Evolutionary conservation across 2,113 vertebrate genomes (phyloP).

Genomic region (Montifringilla adamsi): DNA sequence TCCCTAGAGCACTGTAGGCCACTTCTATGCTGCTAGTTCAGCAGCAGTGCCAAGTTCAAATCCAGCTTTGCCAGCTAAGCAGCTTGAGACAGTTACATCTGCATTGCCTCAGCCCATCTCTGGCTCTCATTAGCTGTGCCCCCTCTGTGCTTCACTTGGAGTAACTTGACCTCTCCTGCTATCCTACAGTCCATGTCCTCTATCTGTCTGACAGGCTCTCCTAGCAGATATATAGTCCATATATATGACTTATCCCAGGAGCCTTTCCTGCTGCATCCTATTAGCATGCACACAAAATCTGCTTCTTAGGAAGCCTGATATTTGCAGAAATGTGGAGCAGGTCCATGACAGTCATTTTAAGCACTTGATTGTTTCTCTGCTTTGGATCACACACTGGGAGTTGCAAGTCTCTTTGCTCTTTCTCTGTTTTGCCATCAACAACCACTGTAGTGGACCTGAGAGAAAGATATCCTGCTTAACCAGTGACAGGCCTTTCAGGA

Average conservation of each 20-base stretch:
- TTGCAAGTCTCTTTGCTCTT: background rate
- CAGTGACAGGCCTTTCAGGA: background rate
- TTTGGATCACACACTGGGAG: background rate
- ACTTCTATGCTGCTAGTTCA: conserved; percentile 7
- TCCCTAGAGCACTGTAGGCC: conserved; percentile 13
- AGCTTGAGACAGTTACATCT: conserved; percentile 29
- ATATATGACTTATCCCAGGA: background rate
- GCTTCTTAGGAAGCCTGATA: background rate
- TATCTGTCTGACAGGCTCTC: background rate
- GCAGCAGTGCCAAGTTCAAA: conserved; percentile 23
- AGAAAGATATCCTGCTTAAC: background rate
- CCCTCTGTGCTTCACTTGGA: background rate
- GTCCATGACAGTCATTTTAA: background rate
- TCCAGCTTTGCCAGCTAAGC: conserved; percentile 42
- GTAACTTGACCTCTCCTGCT: background rate
- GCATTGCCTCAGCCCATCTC: background rate
- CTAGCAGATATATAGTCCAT: background rate
- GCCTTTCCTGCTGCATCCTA: background rate
- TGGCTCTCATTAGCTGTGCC: background rate
- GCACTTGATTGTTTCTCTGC: background rate
- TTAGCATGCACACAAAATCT: background rate
- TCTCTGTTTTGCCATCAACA: background rate
- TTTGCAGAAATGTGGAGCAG: background rate
- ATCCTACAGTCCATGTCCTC: background rate
- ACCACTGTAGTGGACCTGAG: background rate